Conservation (phyloP, 2,888 invertebrate species). For the Nomada ruficornis region DNA sequence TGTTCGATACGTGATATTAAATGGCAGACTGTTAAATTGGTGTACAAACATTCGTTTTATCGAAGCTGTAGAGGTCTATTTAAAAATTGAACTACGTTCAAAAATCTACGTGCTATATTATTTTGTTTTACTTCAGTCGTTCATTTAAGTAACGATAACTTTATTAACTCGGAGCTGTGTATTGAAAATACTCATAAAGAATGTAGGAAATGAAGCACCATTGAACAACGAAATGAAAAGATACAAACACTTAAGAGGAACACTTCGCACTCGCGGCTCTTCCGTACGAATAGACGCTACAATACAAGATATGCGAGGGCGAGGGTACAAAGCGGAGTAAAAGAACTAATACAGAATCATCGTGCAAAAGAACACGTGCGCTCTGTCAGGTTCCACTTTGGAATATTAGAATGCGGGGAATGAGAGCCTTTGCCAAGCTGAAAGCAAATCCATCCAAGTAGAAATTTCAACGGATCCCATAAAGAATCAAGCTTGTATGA, state of each 20-base stretch:
- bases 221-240: not conserved
- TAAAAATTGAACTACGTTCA: no score
- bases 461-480: not conserved
- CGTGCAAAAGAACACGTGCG: not conserved
- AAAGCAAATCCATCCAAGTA: not conserved
- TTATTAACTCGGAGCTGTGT: not conserved
- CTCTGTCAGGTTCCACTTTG: not conserved
- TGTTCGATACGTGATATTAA: no score
- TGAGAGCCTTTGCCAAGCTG: not conserved
- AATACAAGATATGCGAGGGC: not conserved
- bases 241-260: slow-evolving; percentile 22
- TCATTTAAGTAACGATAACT: not conserved
- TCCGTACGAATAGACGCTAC: not conserved
- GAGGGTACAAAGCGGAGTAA: not conserved
- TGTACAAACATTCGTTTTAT: no score
- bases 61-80: no score
- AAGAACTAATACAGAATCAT: slow-evolving; percentile 1
- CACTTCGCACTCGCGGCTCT: slow-evolving; percentile 18
- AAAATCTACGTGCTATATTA: no score
- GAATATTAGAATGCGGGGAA: slow-evolving; percentile 12
- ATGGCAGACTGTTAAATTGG: no score
- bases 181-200: no score
- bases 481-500: not conserved
- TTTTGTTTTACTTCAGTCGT: no score
- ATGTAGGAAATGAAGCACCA: not conserved